Percentiles rank a stretch among this genome's conserved stretches.
phyloP scores from a whole-genome alignment of 2,888 invertebrate species.

The Hermodice carunculata region DNA sequence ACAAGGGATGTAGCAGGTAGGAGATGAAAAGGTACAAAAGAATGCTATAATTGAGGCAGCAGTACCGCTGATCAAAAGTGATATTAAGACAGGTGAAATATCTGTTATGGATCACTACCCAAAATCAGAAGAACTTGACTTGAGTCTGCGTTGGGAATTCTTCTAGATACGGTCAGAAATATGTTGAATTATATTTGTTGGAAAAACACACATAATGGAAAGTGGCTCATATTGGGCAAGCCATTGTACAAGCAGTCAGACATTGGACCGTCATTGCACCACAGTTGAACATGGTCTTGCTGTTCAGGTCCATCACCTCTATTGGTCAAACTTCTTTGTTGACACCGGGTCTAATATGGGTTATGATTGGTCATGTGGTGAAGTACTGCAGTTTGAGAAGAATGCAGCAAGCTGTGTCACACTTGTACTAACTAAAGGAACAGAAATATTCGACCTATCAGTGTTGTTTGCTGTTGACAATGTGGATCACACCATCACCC shows the following conservation, averaged over 20 bases:
- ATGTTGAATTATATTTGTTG: not conserved
- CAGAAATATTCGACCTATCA: no score
- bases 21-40: not conserved
- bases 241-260: constrained; percentile 1
- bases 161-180: not conserved
- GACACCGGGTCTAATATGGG: no score
- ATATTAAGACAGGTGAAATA: not conserved
- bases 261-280: not conserved
- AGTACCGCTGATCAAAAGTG: not conserved
- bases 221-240: not conserved
- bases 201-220: not conserved
- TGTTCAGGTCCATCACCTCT: not conserved
- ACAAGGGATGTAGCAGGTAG: no score
- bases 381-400: no score
- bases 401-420: no score
- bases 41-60: not conserved
- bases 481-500: no score
- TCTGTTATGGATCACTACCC: not conserved
- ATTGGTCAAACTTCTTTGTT: no score
- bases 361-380: no score
- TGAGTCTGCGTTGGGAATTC: not conserved
- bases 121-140: not conserved
- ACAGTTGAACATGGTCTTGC: not conserved
- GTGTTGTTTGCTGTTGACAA: no score
- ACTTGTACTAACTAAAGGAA: no score